Base-by-base conservation (phyloP, 1,140 invertebrate species). In the Camponotus vicinus region DNA sequence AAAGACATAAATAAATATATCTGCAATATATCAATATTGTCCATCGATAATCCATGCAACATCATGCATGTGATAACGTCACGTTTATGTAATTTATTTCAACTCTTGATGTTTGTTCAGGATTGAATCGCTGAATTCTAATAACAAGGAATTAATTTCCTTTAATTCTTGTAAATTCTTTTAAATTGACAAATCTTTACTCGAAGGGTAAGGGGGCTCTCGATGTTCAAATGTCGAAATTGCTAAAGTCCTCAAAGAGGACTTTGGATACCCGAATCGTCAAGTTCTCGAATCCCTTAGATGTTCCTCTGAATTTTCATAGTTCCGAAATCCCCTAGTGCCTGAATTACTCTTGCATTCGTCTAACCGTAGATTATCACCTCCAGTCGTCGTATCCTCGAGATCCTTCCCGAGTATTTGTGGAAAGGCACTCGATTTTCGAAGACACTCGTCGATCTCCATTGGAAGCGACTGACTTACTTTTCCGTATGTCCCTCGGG, bases 381-480 rank as follows among this genome's bases (percentile, higher is more conserved):
- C 15, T 18, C 32, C 40, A 69, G 67, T 71, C 27, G 27, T 57
- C 64, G 52, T 70, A 42, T 59, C 57, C 78, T 27, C 32, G 42
- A 59, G 40, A 32, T 79, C n/a, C 11, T 27, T 42, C 34, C 67
- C 67, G 40, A 52, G 15, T 45, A 73, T 64, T 85, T 42, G 61
- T 42, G 73, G 9, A 67, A 78, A 78, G 82, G 57, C 76, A 73
- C 79, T 85, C 73, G 66, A 86, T 86, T 86, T 66, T 13, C 66
- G 42, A 83, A 86, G 88, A 52, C 61, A 69, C 52, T 89, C 71
- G 64, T 70, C 78, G 85, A 90, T 89, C 88, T 84, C 89, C 79
- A 87, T 90, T 80, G 73, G 21, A 80, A 27, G 37, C 52, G 45
- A 57, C 76, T 80, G 45, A 57, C 76, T 80, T 57, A 61, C 67